Evolutionary conservation across 2,113 vertebrate genomes (phyloP).

Genomic region (Phalacrocorax carbo): DNA sequence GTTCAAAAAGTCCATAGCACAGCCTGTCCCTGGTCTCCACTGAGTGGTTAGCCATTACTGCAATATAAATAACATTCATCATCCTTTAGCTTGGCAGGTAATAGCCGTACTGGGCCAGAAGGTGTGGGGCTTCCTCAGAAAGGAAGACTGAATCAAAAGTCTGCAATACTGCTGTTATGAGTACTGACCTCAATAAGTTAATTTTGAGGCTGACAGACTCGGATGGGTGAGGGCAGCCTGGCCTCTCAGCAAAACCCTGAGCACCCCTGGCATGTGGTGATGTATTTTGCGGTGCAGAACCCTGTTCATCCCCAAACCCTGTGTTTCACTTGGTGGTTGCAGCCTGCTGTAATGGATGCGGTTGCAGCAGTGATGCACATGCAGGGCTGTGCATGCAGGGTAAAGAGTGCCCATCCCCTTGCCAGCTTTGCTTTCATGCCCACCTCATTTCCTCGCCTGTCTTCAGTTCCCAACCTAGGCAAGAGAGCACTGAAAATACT

Average conservation of each 20-base stretch:
- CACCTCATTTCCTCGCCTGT: neutral
- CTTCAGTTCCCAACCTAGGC: neutral
- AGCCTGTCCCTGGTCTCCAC: slow-evolving; percentile 36
- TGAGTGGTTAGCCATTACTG: slow-evolving; percentile 43
- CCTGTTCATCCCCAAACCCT: neutral
- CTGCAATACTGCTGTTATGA: neutral
- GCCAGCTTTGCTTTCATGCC: neutral
- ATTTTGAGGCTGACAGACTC: neutral
- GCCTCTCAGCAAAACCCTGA: neutral
- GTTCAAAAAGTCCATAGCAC: slow-evolving; percentile 28
- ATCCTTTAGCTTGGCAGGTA: slow-evolving; percentile 57
- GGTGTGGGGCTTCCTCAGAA: neutral
- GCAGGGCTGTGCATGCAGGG: neutral
- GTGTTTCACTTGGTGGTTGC: neutral
- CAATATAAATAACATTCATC: slow-evolving; percentile 57
- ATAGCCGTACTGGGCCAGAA: neutral
- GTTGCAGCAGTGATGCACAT: rapidly evolving
- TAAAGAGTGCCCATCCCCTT: neutral
- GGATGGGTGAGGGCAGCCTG: neutral
- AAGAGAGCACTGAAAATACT: neutral
- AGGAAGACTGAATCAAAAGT: slow-evolving; percentile 17
- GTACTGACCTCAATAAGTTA: slow-evolving; percentile 21
- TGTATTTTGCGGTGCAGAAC: neutral
- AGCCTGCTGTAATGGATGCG: neutral
- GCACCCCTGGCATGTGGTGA: neutral